phyloP scores from a whole-genome alignment of 2,797 vertebrate species.

The Alauda arvensis region DNA sequence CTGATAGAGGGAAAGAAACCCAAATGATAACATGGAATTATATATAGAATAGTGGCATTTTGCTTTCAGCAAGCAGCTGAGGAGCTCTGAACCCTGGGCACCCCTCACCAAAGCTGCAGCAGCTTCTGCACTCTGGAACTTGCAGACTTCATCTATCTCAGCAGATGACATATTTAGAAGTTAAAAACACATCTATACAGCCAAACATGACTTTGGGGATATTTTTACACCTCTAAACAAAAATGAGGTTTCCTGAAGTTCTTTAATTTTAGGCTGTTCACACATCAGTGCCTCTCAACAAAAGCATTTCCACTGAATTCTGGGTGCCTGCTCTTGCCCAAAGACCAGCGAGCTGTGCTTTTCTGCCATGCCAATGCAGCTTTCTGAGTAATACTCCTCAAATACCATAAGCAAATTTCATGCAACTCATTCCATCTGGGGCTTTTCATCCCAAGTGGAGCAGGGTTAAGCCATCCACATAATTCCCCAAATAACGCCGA shows the following conservation, averaged over 20 bases:
- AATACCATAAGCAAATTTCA: background rate
- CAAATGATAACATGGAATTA: background rate
- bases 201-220: background rate
- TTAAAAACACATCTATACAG: background rate
- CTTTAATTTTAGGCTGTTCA: background rate
- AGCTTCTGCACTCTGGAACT: background rate
- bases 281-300: background rate
- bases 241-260: background rate
- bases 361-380: background rate
- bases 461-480: background rate
- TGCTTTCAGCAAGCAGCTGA: background rate
- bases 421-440: background rate
- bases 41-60: background rate
- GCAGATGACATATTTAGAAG: background rate
- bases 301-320: background rate
- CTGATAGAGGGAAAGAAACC: conserved; percentile 1
- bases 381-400: background rate
- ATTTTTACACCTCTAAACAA: background rate
- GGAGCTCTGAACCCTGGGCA: background rate
- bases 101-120: background rate
- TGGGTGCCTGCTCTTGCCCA: background rate
- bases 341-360: background rate
- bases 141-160: background rate
- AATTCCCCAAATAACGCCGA: background rate
- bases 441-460: background rate